Percentiles rank a stretch among this genome's conserved stretches.
Conservation (phyloP, 2,113 vertebrate species). For the Carlito syrichta region DNA sequence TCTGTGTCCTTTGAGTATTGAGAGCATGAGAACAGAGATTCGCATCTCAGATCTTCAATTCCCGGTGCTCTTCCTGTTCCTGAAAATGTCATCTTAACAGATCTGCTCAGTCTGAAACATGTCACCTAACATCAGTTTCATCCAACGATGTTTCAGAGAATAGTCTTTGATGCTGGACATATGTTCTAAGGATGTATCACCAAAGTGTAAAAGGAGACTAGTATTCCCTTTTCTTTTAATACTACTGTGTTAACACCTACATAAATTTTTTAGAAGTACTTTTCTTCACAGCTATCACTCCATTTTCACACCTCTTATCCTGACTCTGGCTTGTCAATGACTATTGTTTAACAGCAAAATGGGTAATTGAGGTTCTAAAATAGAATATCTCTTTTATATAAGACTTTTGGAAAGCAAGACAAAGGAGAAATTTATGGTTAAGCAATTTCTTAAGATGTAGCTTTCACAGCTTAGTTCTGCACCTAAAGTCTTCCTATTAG, state of each 20-base stretch:
- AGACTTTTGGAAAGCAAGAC: neutral
- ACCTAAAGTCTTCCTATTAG: neutral
- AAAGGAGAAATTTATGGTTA: neutral
- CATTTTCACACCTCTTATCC: neutral
- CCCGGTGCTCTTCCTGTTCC: conserved; percentile 23
- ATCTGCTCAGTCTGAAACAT: conserved; percentile 26
- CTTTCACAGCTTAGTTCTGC: neutral
- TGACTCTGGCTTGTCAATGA: neutral
- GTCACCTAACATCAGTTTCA: neutral
- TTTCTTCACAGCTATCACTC: conserved; percentile 8
- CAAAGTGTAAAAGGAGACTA: conserved; percentile 6
- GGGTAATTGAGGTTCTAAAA: neutral
- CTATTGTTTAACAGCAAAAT: conserved; percentile 37
- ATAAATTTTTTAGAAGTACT: neutral
- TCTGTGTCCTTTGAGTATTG: conserved; percentile 57
- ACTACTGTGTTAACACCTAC: neutral
- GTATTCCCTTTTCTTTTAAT: neutral
- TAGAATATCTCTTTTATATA: neutral
- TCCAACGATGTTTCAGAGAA: conserved; percentile 28
- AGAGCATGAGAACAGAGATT: conserved; percentile 32
- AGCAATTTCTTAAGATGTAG: neutral
- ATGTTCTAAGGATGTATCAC: neutral
- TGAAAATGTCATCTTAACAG: conserved; percentile 61
- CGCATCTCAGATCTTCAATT: neutral
- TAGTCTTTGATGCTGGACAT: conserved; percentile 30